Percentiles rank a stretch among this genome's conserved stretches.
Evolutionary conservation across 2,113 vertebrate species (phyloP).

Genomic region (Menura novaehollandiae): DNA sequence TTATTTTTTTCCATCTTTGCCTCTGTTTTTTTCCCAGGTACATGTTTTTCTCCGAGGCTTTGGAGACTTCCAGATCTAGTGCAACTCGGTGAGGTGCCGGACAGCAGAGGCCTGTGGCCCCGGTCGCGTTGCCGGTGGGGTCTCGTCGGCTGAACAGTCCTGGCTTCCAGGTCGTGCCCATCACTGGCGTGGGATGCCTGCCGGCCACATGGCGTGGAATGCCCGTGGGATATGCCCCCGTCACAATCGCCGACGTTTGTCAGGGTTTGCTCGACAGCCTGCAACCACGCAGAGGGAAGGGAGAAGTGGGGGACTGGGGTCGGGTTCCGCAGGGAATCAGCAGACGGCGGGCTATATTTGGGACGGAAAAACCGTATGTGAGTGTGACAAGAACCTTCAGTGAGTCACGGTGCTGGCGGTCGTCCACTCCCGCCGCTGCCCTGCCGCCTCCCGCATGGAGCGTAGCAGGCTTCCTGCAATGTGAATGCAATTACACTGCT

Average conservation of each 20-base stretch:
- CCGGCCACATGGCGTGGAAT: neutral
- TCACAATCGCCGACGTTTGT: no score
- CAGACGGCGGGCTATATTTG: neutral
- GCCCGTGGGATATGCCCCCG: neutral
- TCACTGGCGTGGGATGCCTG: neutral
- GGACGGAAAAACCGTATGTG: accelerated
- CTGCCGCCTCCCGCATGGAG: neutral
- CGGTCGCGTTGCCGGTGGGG: accelerated
- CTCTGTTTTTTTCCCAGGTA: neutral
- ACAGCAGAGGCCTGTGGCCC: neutral
- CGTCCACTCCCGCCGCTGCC: neutral
- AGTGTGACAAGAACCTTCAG: neutral
- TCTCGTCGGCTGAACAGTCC: neutral
- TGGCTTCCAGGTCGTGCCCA: neutral
- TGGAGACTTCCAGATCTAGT: neutral
- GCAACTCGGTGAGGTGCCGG: neutral
- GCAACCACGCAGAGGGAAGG: neutral
- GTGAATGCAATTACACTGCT: neutral
- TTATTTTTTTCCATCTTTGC: neutral
- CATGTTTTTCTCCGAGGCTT: neutral
- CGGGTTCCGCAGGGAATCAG: neutral
- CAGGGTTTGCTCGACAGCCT: neutral
- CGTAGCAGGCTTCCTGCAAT: neutral
- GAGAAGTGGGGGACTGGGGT: neutral
- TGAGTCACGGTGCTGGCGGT: accelerated